These are phyloP conservation scores for Myrmophylax atrothorax DNA, from an alignment of 2,113 vertebrate species.

Conservation along the genomic window DNA sequence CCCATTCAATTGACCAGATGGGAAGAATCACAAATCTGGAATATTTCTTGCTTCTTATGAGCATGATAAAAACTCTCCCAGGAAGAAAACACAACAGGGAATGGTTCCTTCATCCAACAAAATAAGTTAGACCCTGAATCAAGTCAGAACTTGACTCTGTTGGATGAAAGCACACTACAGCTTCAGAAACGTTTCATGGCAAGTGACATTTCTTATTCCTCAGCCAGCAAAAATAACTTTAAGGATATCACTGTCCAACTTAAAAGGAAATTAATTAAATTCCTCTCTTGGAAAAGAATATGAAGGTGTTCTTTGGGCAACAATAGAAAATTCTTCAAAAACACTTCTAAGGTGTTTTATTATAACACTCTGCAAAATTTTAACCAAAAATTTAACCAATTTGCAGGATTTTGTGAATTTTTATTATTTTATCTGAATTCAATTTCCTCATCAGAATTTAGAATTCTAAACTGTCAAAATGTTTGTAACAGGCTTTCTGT, in stretches of 20 bases:
- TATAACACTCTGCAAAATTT: neutral
- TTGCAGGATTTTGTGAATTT: neutral
- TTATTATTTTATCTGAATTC: neutral
- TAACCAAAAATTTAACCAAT: neutral
- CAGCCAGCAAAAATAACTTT: neutral
- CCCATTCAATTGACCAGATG: neutral
- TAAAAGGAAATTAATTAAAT: neutral
- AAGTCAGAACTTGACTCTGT: neutral
- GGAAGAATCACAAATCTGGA: neutral
- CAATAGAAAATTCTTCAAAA: neutral
- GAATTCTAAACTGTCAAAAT: neutral
- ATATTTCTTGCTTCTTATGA: neutral
- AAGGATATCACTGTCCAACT: neutral
- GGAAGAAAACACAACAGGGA: neutral
- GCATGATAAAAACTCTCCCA: neutral
- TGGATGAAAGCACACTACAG: neutral
- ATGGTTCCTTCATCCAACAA: neutral
- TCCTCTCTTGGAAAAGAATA: neutral
- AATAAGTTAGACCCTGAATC: neutral
- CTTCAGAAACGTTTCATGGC: neutral
- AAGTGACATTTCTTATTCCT: neutral
- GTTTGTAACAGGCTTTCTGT: neutral
- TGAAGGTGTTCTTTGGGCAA: neutral
- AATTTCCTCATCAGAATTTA: neutral
- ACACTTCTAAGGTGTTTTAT: neutral